phyloP scores from a whole-genome alignment of 2,888 invertebrate genomes.

The Heliconius ismenius region DNA sequence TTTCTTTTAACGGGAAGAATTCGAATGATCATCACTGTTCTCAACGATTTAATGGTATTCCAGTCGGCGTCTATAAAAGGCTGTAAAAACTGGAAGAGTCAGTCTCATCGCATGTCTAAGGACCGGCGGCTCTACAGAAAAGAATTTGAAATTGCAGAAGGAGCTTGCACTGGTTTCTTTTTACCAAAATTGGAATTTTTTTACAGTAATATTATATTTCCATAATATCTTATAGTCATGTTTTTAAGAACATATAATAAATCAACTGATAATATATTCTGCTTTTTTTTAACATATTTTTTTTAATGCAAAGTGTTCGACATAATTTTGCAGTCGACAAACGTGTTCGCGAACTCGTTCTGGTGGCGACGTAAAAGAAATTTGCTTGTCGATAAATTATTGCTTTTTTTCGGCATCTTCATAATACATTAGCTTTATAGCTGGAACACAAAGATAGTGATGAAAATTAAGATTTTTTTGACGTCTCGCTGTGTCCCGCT shows the following conservation, averaged over 20 bases:
- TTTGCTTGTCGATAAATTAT: conserved; percentile 36
- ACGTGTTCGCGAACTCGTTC: conserved; percentile 39
- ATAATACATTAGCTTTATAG: conserved; percentile 2
- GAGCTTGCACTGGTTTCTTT: background rate
- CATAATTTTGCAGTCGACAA: conserved; percentile 34
- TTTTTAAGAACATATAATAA: background rate
- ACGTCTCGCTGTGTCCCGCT: too few species aligned
- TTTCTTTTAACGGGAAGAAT: conserved; percentile 33
- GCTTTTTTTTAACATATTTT: conserved; percentile 36
- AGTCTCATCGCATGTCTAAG: conserved; percentile 34
- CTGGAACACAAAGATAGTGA: background rate
- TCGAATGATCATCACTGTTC: conserved; percentile 31
- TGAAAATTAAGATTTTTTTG: background rate
- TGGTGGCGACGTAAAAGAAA: conserved; percentile 34
- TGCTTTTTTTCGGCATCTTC: conserved; percentile 8
- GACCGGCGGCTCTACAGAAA: conserved; percentile 20
- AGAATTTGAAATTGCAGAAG: conserved; percentile 28
- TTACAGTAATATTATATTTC: background rate
- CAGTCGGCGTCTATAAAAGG: conserved; percentile 41
- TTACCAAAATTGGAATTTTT: background rate
- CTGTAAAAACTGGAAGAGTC: conserved; percentile 44
- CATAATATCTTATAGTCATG: background rate
- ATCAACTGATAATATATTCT: conserved; percentile 19
- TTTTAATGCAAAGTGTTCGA: conserved; percentile 31
- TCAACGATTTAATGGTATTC: conserved; percentile 38